Conservation (phyloP, 2,113 vertebrate species). For the Paracanthobrama guichenoti region DNA sequence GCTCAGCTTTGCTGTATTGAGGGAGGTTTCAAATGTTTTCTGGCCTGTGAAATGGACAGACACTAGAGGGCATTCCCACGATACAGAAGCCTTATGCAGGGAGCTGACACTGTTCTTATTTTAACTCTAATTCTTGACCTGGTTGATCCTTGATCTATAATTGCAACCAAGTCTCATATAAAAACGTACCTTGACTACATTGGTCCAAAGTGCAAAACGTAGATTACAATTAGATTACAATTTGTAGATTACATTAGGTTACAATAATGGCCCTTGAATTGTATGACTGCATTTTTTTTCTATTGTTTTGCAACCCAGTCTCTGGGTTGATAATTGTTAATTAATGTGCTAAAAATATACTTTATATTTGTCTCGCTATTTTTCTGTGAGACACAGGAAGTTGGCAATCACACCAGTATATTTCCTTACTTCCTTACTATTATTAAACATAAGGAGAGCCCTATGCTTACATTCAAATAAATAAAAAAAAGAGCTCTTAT, state of each 20-base stretch:
- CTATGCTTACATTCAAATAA: background rate
- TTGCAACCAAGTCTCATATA: too few species aligned
- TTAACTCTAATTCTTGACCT: constrained; percentile 1
- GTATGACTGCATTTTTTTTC: too few species aligned
- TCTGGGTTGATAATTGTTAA: too few species aligned
- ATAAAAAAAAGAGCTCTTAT: background rate
- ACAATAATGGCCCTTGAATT: too few species aligned
- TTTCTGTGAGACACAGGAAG: background rate
- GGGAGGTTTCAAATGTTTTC: background rate
- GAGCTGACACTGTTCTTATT: constrained; percentile 19
- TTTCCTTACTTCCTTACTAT: background rate
- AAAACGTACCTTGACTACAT: too few species aligned
- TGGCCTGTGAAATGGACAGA: background rate
- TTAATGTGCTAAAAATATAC: background rate
- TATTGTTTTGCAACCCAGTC: too few species aligned
- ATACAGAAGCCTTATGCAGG: background rate
- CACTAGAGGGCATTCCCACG: constrained; percentile 40
- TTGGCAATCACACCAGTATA: background rate
- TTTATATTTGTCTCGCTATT: background rate
- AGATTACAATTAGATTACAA: too few species aligned
- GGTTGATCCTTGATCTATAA: background rate
- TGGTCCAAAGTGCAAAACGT: too few species aligned
- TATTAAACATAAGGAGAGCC: background rate
- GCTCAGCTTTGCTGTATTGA: background rate
- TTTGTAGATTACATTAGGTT: too few species aligned